phyloP scores from a whole-genome alignment of 2,797 vertebrate species.

The Synaphobranchus kaupii region DNA sequence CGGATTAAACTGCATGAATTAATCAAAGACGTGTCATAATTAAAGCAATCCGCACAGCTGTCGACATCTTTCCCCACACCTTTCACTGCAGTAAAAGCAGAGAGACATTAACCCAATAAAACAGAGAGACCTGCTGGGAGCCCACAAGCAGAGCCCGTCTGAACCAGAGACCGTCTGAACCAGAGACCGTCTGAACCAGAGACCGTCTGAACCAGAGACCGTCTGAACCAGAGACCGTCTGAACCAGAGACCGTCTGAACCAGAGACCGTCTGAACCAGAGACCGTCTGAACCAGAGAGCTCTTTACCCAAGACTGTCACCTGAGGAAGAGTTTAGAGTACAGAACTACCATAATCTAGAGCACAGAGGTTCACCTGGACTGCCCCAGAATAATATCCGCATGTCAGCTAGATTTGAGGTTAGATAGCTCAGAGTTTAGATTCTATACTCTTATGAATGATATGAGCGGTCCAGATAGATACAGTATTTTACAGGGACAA shows the following conservation, averaged over 20 bases:
- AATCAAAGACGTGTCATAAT: not conserved
- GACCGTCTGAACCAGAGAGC: no score
- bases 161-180: no score
- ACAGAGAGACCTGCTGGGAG: not conserved
- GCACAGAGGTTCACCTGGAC: not conserved
- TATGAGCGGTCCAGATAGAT: not conserved
- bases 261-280: no score
- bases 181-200: no score
- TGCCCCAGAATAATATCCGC: not conserved
- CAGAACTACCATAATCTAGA: not conserved
- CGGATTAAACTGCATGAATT: constrained; percentile 5
- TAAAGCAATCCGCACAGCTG: not conserved
- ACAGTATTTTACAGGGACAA: not conserved
- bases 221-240: no score
- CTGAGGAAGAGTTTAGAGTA: not conserved
- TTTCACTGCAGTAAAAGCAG: not conserved
- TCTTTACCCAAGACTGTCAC: not conserved
- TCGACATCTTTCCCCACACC: not conserved
- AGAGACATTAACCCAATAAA: not conserved
- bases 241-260: no score
- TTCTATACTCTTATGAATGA: not conserved
- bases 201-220: no score
- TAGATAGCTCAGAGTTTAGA: not conserved
- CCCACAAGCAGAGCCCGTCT: no score
- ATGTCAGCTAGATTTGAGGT: not conserved